These are phyloP conservation scores for Lepilemur ruficaudatus DNA, from an alignment of 2,797 vertebrate species.

Conservation along the genomic window DNA sequence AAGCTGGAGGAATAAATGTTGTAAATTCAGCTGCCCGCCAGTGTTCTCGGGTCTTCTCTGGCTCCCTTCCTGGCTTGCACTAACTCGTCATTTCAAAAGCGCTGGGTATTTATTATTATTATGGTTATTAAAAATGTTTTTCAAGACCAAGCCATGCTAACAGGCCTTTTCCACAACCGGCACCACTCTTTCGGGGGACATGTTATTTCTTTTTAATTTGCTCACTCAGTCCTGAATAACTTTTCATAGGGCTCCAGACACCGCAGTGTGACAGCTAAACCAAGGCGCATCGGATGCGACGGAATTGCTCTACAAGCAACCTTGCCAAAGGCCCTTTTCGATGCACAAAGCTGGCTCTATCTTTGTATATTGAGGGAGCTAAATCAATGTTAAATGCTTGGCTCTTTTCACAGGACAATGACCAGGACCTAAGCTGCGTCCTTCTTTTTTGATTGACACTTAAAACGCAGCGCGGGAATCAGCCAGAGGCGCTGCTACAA, in stretches of 20 bases:
- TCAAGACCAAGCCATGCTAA: slow-evolving; percentile 81
- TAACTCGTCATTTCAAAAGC: slow-evolving; percentile 77
- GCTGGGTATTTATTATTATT: slow-evolving; percentile 70
- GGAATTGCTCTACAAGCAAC: slow-evolving; percentile 96
- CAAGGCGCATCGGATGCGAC: slow-evolving; percentile 87
- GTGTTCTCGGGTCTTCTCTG: background rate
- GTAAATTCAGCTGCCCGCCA: background rate
- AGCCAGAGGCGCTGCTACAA: slow-evolving; percentile 98
- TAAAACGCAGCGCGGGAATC: slow-evolving; percentile 98
- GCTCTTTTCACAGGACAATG: slow-evolving; percentile 99
- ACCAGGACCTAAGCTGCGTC: slow-evolving; percentile 95
- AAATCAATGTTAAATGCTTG: slow-evolving; percentile 99
- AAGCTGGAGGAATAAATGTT: background rate
- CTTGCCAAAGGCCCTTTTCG: slow-evolving; percentile 98
- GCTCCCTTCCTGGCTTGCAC: slow-evolving; percentile 31
- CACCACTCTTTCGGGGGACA: slow-evolving; percentile 83
- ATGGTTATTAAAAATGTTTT: slow-evolving; percentile 79
- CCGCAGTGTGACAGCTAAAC: slow-evolving; percentile 89
- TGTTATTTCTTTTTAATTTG: slow-evolving; percentile 88
- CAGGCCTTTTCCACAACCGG: slow-evolving; percentile 75
- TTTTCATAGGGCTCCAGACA: slow-evolving; percentile 89
- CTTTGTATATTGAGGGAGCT: slow-evolving; percentile 94
- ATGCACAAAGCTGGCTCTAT: slow-evolving; percentile 97
- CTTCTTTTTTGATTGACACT: slow-evolving; percentile 99
- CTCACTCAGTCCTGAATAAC: slow-evolving; percentile 90